Evolutionary conservation across 2,113 vertebrate species (phyloP), one percentile per base, ranked within the genome.

Genomic region (Toxotes chatareus): DNA sequence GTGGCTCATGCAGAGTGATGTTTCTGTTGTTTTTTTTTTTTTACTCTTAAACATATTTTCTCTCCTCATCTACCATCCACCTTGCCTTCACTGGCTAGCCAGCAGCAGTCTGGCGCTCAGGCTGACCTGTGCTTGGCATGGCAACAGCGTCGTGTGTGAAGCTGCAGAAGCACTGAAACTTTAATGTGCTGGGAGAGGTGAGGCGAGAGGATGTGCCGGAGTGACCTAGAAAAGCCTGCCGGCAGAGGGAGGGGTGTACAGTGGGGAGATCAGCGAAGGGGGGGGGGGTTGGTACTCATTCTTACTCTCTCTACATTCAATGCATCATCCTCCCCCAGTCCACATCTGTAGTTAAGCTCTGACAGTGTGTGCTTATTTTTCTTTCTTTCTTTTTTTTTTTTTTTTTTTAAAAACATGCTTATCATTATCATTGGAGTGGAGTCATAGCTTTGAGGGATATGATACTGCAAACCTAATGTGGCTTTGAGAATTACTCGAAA

Each of bases 191-290:
- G 87, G 87, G 90, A 92, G 89, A 92, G 85, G 82, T 89, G 89
- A 91, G 89, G 88, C 67, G 76, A 82, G 84, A 86, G 91, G 88
- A 89, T 90, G 90, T 90, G 90, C 79, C 60, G 66, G 81, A 79
- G 75, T 94, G 95, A 95, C 94, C 94, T 94, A 95, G 93, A 95
- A 95, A 95, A 92, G 82, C 89, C 91, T 92, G 87, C 68, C 11
- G 84, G 89, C 78, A n/a, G 68, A 74, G 87, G 83, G 89, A 66
- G 87, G 79, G 36, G 83, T 53, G 34, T 47, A 32, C 55, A 23
- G 59, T 9, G 49, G 46, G 55, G 73, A 61, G 65, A 84, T 85
- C 47, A 51, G 79, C 5, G 2, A 44, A 56, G 12, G 17, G 56
- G 76, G 80, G 82, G 73, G 44, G 60, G 53, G 77, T 5, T 68